Conservation (phyloP, 2,113 vertebrate genomes). For the Toxotes jaculatrix region DNA sequence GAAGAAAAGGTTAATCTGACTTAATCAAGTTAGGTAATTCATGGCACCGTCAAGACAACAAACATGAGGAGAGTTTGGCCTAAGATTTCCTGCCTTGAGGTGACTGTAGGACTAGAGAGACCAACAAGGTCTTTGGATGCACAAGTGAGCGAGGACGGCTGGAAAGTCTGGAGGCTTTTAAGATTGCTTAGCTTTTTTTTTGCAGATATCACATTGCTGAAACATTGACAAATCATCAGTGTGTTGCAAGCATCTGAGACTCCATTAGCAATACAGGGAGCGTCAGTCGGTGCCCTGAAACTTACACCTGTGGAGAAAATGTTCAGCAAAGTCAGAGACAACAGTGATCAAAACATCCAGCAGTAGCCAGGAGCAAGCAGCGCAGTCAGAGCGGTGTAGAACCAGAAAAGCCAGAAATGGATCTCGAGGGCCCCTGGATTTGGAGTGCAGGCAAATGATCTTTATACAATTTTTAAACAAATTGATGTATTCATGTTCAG, state of each 20-base stretch:
- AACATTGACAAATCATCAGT: background rate
- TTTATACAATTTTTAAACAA: constrained; percentile 1
- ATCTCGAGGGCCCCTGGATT: background rate
- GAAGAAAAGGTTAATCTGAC: background rate
- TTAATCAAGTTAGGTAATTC: background rate
- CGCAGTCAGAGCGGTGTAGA: background rate
- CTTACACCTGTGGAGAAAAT: background rate
- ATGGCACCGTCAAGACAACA: background rate
- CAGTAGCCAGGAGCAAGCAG: background rate
- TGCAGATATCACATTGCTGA: constrained; percentile 11
- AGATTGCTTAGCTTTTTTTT: background rate
- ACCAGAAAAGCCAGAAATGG: constrained; percentile 10
- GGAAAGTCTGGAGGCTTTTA: background rate
- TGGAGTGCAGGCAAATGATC: constrained; percentile 2
- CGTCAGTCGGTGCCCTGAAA: background rate
- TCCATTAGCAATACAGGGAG: background rate
- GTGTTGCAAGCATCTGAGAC: constrained; percentile 5
- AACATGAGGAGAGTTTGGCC: background rate
- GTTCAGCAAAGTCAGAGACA: background rate
- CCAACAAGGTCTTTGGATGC: background rate
- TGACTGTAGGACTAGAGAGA: background rate
- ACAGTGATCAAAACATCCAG: background rate
- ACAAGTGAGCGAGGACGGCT: background rate
- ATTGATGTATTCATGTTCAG: constrained; percentile 11
- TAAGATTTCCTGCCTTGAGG: background rate